These are phyloP conservation scores for Trimorus sp. DNA, from an alignment of 2,888 invertebrate species.

Conservation along the genomic window DNA sequence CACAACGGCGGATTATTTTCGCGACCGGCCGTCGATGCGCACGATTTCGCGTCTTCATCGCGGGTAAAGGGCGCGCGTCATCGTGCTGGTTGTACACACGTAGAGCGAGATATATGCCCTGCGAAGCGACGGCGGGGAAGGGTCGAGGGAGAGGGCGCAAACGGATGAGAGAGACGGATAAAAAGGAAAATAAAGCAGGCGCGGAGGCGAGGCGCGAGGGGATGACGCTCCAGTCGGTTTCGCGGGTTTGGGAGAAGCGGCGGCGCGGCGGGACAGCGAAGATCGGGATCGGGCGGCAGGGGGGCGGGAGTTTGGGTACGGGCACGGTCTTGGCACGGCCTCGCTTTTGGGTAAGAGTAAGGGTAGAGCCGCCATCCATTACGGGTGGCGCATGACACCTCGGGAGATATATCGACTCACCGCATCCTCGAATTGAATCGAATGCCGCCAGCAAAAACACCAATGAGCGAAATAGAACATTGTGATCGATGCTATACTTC, in stretches of 20 bases:
- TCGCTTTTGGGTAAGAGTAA: conserved; percentile 78
- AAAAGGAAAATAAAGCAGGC: conserved; percentile 49
- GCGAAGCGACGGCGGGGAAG: conserved; percentile 30
- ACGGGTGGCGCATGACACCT: conserved; percentile 79
- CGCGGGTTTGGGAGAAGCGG: conserved; percentile 64
- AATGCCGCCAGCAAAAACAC: conserved; percentile 79
- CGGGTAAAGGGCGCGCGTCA: conserved; percentile 68
- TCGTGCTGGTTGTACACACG: conserved; percentile 37
- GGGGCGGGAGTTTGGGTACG: conserved; percentile 53
- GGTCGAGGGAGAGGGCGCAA: conserved; percentile 12
- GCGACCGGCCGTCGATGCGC: no score
- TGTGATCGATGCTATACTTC: conserved; percentile 78
- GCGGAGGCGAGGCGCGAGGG: conserved; percentile 8
- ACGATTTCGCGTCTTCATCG: conserved; percentile 63
- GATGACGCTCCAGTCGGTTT: conserved; percentile 55
- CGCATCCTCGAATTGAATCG: conserved; percentile 81
- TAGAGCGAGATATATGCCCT: conserved; percentile 26
- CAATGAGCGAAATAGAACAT: conserved; percentile 81
- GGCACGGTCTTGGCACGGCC: conserved; percentile 71
- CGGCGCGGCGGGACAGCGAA: conserved; percentile 68
- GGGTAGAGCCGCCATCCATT: conserved; percentile 80
- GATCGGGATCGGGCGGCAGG: conserved; percentile 36
- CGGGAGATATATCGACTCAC: conserved; percentile 79
- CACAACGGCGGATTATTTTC: no score
- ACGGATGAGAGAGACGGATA: conserved; percentile 49